Conservation (phyloP, 2,888 invertebrate genomes). For the Diloba caeruleocephala region DNA sequence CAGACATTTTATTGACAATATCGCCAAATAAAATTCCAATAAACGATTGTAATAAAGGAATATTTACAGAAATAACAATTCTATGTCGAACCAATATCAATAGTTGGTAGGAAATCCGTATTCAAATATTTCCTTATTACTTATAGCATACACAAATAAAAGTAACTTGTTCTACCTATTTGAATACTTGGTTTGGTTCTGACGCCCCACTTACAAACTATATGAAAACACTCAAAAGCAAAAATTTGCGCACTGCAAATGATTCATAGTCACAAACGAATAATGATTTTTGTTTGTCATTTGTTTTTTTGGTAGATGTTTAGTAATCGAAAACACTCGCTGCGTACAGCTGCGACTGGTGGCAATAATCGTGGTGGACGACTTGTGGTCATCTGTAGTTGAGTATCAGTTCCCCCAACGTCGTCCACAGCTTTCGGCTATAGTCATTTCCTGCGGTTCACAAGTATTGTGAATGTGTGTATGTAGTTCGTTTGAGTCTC, state of each 20-base stretch:
- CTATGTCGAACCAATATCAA: constrained; percentile 22
- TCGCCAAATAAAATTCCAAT: constrained; percentile 57
- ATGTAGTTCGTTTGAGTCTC: not conserved
- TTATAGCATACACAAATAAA: constrained; percentile 22
- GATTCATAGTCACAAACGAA: no score
- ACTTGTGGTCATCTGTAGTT: no score
- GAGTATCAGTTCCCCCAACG: no score
- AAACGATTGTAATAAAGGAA: constrained; percentile 50
- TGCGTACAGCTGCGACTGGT: no score
- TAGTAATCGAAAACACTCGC: no score
- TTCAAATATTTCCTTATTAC: constrained; percentile 37
- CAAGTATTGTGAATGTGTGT: constrained; percentile 11
- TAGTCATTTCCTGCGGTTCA: no score
- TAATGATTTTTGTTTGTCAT: no score
- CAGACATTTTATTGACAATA: constrained; percentile 66
- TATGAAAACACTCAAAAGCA: no score
- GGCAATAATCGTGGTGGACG: no score
- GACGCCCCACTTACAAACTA: not conserved
- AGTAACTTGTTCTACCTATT: constrained; percentile 14
- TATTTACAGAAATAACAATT: constrained; percentile 43
- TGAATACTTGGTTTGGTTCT: constrained; percentile 13
- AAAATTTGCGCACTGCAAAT: no score
- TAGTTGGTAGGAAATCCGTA: constrained; percentile 39
- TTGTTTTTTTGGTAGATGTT: no score
- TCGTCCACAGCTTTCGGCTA: no score